Conservation (phyloP, 2,113 vertebrate species). For the Pluvianellus socialis region DNA sequence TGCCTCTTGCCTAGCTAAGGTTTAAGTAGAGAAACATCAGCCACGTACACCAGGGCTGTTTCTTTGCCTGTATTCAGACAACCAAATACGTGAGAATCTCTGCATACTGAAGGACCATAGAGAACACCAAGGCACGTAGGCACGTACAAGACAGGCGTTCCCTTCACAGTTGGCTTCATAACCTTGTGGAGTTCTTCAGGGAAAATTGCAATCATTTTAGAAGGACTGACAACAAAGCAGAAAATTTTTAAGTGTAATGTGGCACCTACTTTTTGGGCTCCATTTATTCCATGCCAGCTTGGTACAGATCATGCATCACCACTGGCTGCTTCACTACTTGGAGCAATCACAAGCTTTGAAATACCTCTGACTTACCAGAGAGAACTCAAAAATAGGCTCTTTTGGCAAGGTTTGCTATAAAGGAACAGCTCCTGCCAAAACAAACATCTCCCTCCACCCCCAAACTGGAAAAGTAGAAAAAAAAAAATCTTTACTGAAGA, state of each 20-base stretch:
- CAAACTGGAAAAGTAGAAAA: background rate
- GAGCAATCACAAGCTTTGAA: background rate
- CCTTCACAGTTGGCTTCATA: background rate
- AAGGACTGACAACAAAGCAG: background rate
- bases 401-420: background rate
- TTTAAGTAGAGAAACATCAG: background rate
- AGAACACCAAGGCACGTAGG: background rate
- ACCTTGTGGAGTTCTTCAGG: background rate
- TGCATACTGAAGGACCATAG: background rate
- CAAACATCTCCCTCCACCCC: background rate
- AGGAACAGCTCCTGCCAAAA: background rate
- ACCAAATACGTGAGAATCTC: background rate
- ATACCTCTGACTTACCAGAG: background rate
- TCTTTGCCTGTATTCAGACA: background rate
- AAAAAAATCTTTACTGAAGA: background rate
- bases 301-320: background rate
- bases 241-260: background rate
- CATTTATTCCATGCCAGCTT: background rate
- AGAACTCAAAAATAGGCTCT: background rate
- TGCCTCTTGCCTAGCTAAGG: rapidly evolving
- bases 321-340: background rate
- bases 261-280: background rate
- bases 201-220: background rate
- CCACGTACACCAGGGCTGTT: background rate
- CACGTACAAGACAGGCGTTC: background rate